These are phyloP conservation scores for Parazoanthus swiftii DNA, from an alignment of 92 coral and sea anemone species.

Conservation along the genomic window DNA sequence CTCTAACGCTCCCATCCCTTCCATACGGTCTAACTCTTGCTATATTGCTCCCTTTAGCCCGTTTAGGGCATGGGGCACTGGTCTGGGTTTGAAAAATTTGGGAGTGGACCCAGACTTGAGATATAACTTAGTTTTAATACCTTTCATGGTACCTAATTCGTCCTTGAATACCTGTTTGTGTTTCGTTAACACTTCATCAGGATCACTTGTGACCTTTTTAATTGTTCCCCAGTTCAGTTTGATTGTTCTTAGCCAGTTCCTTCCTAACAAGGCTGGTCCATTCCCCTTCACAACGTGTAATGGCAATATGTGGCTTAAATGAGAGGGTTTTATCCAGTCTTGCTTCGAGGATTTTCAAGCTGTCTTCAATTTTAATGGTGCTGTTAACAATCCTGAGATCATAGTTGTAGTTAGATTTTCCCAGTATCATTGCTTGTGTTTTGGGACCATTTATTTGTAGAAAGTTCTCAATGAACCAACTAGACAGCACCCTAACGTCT, in stretches of 20 bases:
- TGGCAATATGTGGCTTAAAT: no score
- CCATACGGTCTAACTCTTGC: slow-evolving; percentile 36
- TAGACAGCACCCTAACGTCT: no score
- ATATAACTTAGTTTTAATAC: slow-evolving; percentile 40
- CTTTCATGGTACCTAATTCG: slow-evolving; percentile 38
- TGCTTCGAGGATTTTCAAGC: no score
- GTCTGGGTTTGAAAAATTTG: slow-evolving; percentile 33
- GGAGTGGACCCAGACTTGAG: slow-evolving; percentile 44
- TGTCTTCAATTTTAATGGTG: no score
- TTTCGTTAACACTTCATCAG: slow-evolving; percentile 30
- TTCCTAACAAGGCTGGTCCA: slow-evolving; percentile 52
- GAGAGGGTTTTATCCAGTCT: no score
- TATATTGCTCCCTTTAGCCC: slow-evolving; percentile 27
- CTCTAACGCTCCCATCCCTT: slow-evolving; percentile 50
- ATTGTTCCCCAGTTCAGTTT: slow-evolving; percentile 46
- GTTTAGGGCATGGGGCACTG: slow-evolving; percentile 44
- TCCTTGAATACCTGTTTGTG: slow-evolving; percentile 21
- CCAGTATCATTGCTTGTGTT: no score
- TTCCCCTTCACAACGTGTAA: slow-evolving; percentile 36
- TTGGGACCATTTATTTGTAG: no score
- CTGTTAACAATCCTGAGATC: no score
- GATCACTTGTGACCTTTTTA: slow-evolving; percentile 25
- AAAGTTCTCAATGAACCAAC: no score
- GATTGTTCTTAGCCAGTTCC: slow-evolving; percentile 49
- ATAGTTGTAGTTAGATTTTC: no score